Evolutionary conservation across 2,888 invertebrate genomes (phyloP).

Genomic region (Rugalucina vietnamica): DNA sequence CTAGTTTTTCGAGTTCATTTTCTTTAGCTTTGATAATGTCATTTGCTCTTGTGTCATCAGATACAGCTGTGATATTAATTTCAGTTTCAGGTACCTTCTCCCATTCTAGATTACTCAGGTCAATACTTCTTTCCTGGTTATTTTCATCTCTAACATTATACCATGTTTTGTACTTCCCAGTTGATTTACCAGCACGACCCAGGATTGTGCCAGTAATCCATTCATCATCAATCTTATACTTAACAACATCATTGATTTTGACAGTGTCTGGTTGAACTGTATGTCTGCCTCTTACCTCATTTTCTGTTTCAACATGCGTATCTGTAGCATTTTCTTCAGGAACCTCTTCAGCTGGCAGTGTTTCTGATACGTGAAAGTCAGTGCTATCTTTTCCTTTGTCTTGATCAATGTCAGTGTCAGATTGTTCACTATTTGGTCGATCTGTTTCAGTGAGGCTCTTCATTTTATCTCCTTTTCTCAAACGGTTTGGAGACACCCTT

Average conservation of each 20-base stretch:
- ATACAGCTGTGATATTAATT: not conserved
- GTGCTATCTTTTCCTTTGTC: not conserved
- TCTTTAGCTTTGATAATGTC: conserved; percentile 20
- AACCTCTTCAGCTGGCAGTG: conserved; percentile 21
- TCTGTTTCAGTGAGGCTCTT: not conserved
- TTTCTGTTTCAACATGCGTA: not conserved
- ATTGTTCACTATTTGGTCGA: not conserved
- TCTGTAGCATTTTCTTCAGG: not conserved
- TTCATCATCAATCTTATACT: not conserved
- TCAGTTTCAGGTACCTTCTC: not conserved
- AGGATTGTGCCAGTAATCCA: conserved; percentile 23
- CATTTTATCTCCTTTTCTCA: not conserved
- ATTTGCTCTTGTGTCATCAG: not conserved
- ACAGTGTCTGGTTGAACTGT: not conserved
- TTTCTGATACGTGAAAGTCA: conserved; percentile 7
- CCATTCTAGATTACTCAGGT: conserved; percentile 1
- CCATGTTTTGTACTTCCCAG: conserved; percentile 32
- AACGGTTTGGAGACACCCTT: no score
- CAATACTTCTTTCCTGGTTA: conserved; percentile 14
- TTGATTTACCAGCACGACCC: conserved; percentile 25
- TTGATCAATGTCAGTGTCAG: not conserved
- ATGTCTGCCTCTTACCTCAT: not conserved
- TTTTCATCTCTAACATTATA: conserved; percentile 29
- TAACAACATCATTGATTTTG: not conserved
- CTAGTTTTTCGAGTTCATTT: conserved; percentile 33